Evolutionary conservation across 1,140 invertebrate species (phyloP).

Genomic region (Trachymyrmex septentrionalis): DNA sequence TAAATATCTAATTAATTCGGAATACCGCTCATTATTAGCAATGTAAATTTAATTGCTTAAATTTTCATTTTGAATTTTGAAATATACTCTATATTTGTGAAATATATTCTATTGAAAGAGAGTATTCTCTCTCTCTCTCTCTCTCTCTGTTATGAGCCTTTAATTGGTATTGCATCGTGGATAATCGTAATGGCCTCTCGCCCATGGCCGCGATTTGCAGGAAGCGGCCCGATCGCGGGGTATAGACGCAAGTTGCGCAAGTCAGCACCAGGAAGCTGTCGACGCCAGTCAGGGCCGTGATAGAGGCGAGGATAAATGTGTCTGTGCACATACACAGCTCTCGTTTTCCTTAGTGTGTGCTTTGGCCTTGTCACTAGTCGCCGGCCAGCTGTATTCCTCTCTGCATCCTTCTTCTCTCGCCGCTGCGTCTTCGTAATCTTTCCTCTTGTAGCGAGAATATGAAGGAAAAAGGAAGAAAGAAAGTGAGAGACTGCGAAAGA

Average conservation of each 20-base stretch:
- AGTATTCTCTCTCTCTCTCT: not conserved
- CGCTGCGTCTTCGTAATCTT: not conserved
- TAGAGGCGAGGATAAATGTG: constrained; percentile 59
- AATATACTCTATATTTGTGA: not conserved
- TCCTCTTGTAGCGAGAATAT: not conserved
- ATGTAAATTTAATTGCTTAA: not conserved
- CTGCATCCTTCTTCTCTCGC: constrained; percentile 19
- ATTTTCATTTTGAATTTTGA: not conserved
- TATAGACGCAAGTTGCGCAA: constrained; percentile 59
- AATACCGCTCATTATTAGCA: not conserved
- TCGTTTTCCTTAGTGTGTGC: constrained; percentile 51
- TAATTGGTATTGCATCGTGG: constrained; percentile 33
- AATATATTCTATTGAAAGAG: not conserved
- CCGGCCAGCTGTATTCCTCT: constrained; percentile 48
- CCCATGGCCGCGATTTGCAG: constrained; percentile 51
- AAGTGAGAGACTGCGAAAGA: not conserved
- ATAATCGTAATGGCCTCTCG: constrained; percentile 30
- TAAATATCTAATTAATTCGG: not conserved
- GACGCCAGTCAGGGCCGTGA: constrained; percentile 53
- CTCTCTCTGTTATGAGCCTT: not conserved
- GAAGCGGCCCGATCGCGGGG: constrained; percentile 49
- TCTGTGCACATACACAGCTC: constrained; percentile 36
- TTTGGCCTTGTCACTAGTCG: constrained; percentile 57
- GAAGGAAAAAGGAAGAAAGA: constrained; percentile 9
- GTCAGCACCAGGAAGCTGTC: constrained; percentile 67